Base-by-base conservation (phyloP, 2,113 vertebrate species). In the Zootoca vivipara region DNA sequence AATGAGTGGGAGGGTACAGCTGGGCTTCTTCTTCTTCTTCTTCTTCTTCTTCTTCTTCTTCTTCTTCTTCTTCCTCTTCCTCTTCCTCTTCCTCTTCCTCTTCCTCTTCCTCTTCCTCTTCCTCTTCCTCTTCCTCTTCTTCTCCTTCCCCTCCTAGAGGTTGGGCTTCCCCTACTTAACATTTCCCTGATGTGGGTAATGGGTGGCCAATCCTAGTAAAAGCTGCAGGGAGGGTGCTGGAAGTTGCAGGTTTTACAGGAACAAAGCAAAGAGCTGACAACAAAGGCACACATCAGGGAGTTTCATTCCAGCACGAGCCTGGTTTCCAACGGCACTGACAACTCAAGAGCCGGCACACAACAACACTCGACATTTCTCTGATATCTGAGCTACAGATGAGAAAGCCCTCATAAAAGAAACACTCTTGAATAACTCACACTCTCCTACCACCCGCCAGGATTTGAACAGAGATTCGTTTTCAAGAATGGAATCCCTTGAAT, bases 201-300 rank as follows among this genome's bases (percentile, higher is more conserved):
- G 65, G 89, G 79, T 94, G 91, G 92, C 94, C 89, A 82, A 77
- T 90, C 87, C 83, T 90, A 90, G 82, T 86, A 94, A 87, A 85
- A 73, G 30, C 52, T 65, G 28, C 30, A 9, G 13, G 16, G 42
- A 30, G 6, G 13, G 38, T 20, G 40, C 16, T 42, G 38, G 24
- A 26, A 62, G 58, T 35, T 90, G 93, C 94, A 94, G 88, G 92
- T 83, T 90, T 78, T 86, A 85, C 69, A 35, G 90, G 90, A 89
- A 89, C 42, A 89, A 93, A 92, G 92, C 92, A 94, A 92, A 93
- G 87, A 86, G 3, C 89, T 78, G 81, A 82, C 87, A 91, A 88
- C 46, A 85, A 90, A 62, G 94, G 87, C 88, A 86, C n/a, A 2
- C 82, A 85, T 82, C 85, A 83, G 5, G 5, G 83, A 83, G 28